Evolutionary conservation across 2,888 invertebrate species (phyloP).

Genomic region (Dioctria rufipes): DNA sequence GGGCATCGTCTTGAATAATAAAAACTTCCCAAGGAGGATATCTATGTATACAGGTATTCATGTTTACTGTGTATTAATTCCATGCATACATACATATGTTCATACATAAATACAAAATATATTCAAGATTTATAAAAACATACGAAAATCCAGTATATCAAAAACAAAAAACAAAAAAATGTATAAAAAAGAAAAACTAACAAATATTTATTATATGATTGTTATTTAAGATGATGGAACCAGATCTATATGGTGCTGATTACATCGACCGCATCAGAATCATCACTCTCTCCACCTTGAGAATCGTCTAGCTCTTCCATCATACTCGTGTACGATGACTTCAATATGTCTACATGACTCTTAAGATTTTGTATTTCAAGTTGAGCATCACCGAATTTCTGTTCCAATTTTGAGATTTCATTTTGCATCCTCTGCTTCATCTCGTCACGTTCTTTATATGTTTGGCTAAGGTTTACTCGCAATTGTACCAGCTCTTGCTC

Average conservation of each 20-base stretch:
- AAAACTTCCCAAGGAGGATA: not conserved
- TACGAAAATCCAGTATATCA: no score
- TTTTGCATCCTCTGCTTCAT: slow-evolving; percentile 57
- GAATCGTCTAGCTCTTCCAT: slow-evolving; percentile 42
- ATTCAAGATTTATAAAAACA: no score
- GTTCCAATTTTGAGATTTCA: slow-evolving; percentile 56
- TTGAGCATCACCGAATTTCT: slow-evolving; percentile 57
- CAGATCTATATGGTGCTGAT: not conserved
- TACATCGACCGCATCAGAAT: not conserved
- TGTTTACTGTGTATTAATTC: no score
- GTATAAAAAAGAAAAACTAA: no score
- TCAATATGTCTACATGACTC: slow-evolving; percentile 57
- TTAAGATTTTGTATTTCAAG: slow-evolving; percentile 57
- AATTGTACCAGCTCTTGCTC: slow-evolving; percentile 58
- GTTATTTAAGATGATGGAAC: no score
- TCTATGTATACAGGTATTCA: no score
- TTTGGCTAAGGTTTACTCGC: slow-evolving; percentile 49
- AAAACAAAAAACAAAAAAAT: no score
- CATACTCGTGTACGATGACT: slow-evolving; percentile 57
- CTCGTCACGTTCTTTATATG: slow-evolving; percentile 58
- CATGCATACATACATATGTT: no score
- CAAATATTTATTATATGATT: no score
- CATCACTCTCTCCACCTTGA: slow-evolving; percentile 1
- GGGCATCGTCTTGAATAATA: not conserved
- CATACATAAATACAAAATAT: no score